These are phyloP conservation scores for Heliothis subflexa DNA, from an alignment of 1,140 invertebrate genomes.

Conservation along the genomic window DNA sequence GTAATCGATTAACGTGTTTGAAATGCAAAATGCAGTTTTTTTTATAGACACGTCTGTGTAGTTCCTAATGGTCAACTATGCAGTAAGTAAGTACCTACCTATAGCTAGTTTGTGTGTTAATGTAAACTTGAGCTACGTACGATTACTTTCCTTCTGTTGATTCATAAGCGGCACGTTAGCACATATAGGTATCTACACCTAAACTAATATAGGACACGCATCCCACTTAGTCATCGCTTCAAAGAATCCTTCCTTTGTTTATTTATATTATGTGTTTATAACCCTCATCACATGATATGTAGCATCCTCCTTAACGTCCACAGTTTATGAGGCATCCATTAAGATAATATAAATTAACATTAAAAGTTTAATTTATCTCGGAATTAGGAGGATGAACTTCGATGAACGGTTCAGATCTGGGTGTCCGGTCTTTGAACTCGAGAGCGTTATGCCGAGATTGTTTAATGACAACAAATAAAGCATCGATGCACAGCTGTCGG, in stretches of 20 bases:
- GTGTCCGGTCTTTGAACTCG: constrained; percentile 72
- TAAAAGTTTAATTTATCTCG: constrained; percentile 41
- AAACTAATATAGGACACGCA: constrained; percentile 36
- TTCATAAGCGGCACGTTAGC: background rate
- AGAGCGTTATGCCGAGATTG: constrained; percentile 59
- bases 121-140: background rate
- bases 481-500: constrained; percentile 75
- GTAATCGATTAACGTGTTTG: constrained; percentile 13
- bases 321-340: constrained; percentile 1
- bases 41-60: background rate
- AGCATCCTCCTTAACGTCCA: constrained; percentile 2
- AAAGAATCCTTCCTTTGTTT: constrained; percentile 57
- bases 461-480: constrained; percentile 67
- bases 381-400: constrained; percentile 59
- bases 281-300: background rate
- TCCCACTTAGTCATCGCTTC: constrained; percentile 56
- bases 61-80: background rate
- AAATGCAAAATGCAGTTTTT: constrained; percentile 5
- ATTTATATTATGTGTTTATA: constrained; percentile 49
- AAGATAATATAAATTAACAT: background rate
- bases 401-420: constrained; percentile 54
- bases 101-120: background rate
- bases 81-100: too few relatives aligned
- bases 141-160: constrained; percentile 32
- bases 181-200: constrained; percentile 1